These are phyloP conservation scores for Myotis planiceps DNA, from an alignment of 2,797 vertebrate genomes.

Conservation along the genomic window DNA sequence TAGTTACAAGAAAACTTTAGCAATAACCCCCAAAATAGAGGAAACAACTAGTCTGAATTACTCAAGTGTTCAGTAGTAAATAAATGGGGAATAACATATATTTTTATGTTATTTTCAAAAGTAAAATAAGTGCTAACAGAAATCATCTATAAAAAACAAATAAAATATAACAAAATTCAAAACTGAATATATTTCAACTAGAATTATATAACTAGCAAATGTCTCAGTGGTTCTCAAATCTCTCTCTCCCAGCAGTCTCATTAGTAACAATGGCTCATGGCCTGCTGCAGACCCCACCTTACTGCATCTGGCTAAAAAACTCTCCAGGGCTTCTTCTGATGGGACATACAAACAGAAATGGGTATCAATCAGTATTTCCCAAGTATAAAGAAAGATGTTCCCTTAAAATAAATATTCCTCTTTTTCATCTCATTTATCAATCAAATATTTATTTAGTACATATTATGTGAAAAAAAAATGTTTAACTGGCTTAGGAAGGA, in stretches of 20 bases:
- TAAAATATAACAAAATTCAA: background rate
- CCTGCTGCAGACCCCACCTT: background rate
- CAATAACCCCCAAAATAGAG: background rate
- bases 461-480: background rate
- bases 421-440: background rate
- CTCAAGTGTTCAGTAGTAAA: background rate
- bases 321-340: background rate
- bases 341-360: background rate
- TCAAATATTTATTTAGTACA: background rate
- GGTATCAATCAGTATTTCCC: background rate
- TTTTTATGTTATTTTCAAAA: slow-evolving; percentile 26
- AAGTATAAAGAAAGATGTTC: background rate
- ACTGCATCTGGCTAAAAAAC: background rate
- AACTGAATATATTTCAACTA: background rate
- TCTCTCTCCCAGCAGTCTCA: background rate
- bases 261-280: background rate
- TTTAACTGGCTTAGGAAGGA: background rate
- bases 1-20: slow-evolving; percentile 41
- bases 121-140: slow-evolving; percentile 35
- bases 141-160: background rate
- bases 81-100: background rate
- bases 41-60: slow-evolving; percentile 27
- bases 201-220: background rate
- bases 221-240: background rate
- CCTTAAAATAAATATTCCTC: slow-evolving; percentile 9